Evolutionary conservation across 64 coral and sea anemone species (phyloP).

Genomic region (Porites lutea): DNA sequence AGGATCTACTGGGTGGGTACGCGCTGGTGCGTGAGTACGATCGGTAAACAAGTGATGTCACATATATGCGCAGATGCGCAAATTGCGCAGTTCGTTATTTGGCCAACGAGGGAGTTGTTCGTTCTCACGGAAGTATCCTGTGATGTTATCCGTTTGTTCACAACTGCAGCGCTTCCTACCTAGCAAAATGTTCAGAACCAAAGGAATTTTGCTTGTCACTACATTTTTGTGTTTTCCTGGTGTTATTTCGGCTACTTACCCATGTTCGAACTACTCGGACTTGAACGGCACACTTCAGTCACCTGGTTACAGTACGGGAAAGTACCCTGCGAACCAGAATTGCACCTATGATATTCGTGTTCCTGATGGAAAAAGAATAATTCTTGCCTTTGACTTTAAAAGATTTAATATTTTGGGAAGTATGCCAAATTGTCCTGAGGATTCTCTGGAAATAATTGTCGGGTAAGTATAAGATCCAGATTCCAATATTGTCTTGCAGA

Average conservation of each 20-base stretch:
- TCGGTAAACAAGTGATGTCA: too few relatives aligned
- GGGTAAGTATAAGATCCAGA: constrained; percentile 3
- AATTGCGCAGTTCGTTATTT: too few relatives aligned
- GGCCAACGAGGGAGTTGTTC: too few relatives aligned
- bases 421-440: constrained; percentile 51
- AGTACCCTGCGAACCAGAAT: not conserved
- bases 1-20: too few relatives aligned
- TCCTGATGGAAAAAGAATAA: constrained; percentile 3
- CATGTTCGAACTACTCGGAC: not conserved
- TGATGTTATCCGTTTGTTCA: not conserved
- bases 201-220: not conserved
- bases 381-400: not conserved
- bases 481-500: too few relatives aligned
- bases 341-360: constrained; percentile 32
- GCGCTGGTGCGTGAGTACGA: too few relatives aligned
- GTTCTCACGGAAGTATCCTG: not conserved
- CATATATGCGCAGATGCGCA: too few relatives aligned
- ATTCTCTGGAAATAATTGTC: constrained; percentile 56
- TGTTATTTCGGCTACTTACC: not conserved
- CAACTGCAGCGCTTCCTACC: not conserved
- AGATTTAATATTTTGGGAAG: constrained; percentile 19
- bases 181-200: not conserved
- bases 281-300: not conserved
- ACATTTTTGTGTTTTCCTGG: not conserved
- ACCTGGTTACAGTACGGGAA: not conserved